Base-by-base conservation (phyloP, 2,888 invertebrate species). In the Sipha maydis region DNA sequence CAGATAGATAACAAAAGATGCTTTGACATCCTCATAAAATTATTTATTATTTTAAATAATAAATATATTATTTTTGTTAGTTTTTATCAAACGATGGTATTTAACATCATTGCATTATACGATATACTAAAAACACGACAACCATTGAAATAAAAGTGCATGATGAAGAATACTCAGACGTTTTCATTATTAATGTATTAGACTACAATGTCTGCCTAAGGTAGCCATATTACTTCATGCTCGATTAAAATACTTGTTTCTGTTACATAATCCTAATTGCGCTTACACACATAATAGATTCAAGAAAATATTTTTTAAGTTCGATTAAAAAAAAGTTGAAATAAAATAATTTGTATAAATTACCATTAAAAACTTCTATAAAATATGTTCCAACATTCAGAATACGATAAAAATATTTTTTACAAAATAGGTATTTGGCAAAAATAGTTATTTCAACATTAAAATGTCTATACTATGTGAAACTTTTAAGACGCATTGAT, bases 251-350 rank as follows among this genome's bases (percentile, higher is more conserved):
- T 34, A 34, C 73, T 28, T 73, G 28, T 31, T 19, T 73, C 8
- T 73, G 31, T 73, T 28, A 73, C 73, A 73, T 28, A 73, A 73
- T 11, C 73, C 11, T 73, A 73, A 73, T 73, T 73, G 71, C 7
- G 71, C 71, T 71, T 31, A 73, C 73, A 34, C 17, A 48, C 48
- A 48, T 48, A 48, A 48, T 14, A 48, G 48, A 11, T 48, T 41
- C 41, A 41, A 41, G 0, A 0, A 41, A 9, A 48, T 14, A 48
- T 48, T 14, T 41, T 41, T 8, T 11, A 14, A 14, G 11, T 48
- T 48, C 14, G 48, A 48, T 48, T 48, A 14, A 48, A 48, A 48
- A 48, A 48, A 14, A 48, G 14, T 48, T 14, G 14, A 14, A 48
- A 14, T 14, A 14, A 48, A 1, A 11, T 48, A 48, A 48, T 14